Conservation (phyloP, 2,797 vertebrate genomes). For the Rhinichthys osculus region DNA sequence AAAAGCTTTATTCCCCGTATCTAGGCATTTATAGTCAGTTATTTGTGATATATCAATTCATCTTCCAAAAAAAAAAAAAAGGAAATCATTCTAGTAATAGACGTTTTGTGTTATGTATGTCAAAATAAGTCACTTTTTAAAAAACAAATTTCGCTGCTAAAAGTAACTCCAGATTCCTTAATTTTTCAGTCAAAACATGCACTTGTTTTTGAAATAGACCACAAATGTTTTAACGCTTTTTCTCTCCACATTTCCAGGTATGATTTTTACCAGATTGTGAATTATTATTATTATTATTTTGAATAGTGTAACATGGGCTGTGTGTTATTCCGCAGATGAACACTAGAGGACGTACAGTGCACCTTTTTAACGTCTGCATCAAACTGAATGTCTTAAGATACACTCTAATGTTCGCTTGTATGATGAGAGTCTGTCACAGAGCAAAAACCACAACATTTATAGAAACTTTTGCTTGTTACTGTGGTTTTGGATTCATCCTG, state of each 20-base stretch:
- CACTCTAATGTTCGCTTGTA: slow-evolving; percentile 4
- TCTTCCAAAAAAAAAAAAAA: neutral
- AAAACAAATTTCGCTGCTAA: neutral
- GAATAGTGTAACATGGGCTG: neutral
- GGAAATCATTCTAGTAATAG: neutral
- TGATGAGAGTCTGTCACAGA: neutral
- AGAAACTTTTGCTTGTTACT: neutral
- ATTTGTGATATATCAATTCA: neutral
- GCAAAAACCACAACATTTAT: neutral
- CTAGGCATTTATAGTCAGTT: neutral
- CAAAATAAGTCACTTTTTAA: neutral
- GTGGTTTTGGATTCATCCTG: neutral
- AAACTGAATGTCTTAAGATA: slow-evolving; percentile 15
- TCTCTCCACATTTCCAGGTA: neutral
- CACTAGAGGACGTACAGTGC: slow-evolving; percentile 1
- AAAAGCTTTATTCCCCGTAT: neutral
- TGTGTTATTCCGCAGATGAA: neutral
- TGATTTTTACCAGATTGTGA: neutral
- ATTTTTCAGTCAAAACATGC: neutral
- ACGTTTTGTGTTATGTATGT: neutral
- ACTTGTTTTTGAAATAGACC: neutral
- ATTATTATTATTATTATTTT: no score
- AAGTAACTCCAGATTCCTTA: neutral
- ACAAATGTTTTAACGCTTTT: neutral
- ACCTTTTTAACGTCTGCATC: neutral